A percentile compares a stretch with the other conserved stretches of the same genome.
phyloP scores from a whole-genome alignment of 2,888 invertebrate genomes.

The Crocallis elinguaria region DNA sequence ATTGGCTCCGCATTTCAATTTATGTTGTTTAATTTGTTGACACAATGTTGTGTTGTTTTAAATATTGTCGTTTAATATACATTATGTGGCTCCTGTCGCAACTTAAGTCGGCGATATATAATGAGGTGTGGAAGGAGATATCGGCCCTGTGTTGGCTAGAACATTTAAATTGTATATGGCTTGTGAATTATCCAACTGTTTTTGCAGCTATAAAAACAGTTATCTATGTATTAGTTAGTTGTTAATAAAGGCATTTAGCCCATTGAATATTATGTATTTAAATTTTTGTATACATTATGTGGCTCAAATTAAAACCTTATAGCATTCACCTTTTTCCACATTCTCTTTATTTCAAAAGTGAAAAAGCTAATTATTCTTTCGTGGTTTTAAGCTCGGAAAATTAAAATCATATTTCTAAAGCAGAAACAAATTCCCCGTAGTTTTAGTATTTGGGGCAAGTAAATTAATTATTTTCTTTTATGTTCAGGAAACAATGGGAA shows the following conservation, averaged over 20 bases:
- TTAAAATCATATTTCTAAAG: conserved; percentile 13
- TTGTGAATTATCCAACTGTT: no score
- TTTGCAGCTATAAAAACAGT: no score
- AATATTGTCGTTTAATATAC: no score
- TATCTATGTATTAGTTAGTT: no score
- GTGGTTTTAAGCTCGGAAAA: conserved; percentile 11
- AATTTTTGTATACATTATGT: no score
- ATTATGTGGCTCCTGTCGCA: no score
- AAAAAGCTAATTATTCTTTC: conserved; percentile 12
- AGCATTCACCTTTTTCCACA: not conserved
- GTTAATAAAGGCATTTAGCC: no score
- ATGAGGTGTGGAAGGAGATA: no score
- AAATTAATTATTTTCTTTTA: conserved; percentile 73
- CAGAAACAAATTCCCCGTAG: conserved; percentile 24
- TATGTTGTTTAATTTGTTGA: not conserved
- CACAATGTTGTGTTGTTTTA: not conserved
- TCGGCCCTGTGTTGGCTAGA: no score
- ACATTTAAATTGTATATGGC: no score
- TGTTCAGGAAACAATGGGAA: conserved; percentile 68
- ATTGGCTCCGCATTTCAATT: not conserved
- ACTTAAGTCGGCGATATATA: no score
- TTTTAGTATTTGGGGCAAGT: conserved; percentile 57
- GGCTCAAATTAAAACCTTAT: not conserved
- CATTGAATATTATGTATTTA: no score
- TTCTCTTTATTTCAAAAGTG: not conserved